Base-by-base conservation (phyloP, 2,113 vertebrate genomes). In the Caloenas nicobarica region DNA sequence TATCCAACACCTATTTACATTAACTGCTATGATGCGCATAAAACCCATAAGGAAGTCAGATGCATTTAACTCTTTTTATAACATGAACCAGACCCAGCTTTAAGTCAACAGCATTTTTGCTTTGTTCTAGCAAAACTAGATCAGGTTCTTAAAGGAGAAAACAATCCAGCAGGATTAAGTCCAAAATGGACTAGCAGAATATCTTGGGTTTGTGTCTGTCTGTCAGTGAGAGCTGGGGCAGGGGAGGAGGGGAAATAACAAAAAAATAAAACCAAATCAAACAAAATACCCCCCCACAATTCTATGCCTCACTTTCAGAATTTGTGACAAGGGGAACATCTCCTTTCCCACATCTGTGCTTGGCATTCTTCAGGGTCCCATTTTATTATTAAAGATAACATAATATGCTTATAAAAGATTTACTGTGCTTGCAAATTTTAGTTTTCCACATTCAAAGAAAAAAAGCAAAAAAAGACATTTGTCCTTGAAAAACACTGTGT, bases 401-500 rank as follows among this genome's bases (percentile, higher is more conserved):
- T 51, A 66, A 85, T 29, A 73, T 5, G 50, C 10, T 76, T 86
- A 11, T 13, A 54, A 73, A 70, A 87, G 44, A 89, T 53, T 62
- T 34, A 61, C 25, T 1, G 1, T 88, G 50, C 23, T 72, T 80
- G 17, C 79, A 12, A 91, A 80, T 21, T 93, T 82, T n/a, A 40
- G 25, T 50, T 93, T 89, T 86, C 25, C 17, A 87, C 44, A 33
- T 73, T 76, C 10, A 56, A 34, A 66, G 60, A 5, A 53, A 25
- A 61, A 26, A 21, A 33, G 38, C 15, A 57, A 66, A 50, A 83
- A 53, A 14, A 62, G 10, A 33, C 42, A 57, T 56, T 68, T 54
- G 48, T 81, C 76, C 93, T 95, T 96, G 88, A 93, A 85, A 92
- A 87, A 46, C 73, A 48, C 5, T 10, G 9, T 25, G 33, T 19